Evolutionary conservation across 2,113 vertebrate species (phyloP), one percentile per base, ranked within the genome.

Genomic region (Corapipo altera): DNA sequence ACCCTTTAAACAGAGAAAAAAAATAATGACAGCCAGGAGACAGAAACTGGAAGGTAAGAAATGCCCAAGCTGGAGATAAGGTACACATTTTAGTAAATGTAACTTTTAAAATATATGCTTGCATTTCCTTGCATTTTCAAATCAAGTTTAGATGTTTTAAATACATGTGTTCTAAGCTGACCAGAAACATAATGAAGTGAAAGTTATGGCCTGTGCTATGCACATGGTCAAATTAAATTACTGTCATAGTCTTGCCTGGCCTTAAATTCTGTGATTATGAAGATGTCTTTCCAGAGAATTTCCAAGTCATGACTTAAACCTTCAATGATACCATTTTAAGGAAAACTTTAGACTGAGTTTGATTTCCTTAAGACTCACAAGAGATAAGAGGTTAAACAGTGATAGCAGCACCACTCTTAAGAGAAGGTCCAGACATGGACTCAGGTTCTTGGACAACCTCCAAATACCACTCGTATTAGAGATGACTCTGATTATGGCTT

Each of bases 401-500:
- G 58, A 82, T 30, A 72, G 61, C 77, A 93, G 10, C 15, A 28
- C 15, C 27, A 30, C 48, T 75, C 41, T 51, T 71, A 61, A 81
- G n/a, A 71, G 61, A 52, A 82, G 30, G 19, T 44, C 44, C 41
- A 61, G 35, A 20, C 27, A 52, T 52, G 69, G 39, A 30, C 54
- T 79, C 57, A 69, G 58, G 74, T 82, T 85, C 22, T 91, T 91
- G 82, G 82, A 79, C 20, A 90, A 33, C 6, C 15, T 93, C 85
- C 90, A 97, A 85, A 94, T 76, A 79, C 37, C 58, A 83, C 26
- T 88, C 28, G 15, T 41, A 73, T 82, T 82, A 94, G 49, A 90
- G 58, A 81, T 28, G 11, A 72, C 17, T 32, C 49, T 66, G 41
- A 79, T 3, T 46, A 17, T 43, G 88, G 30, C 66, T 88, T 88